Base-by-base conservation (phyloP, 2,888 invertebrate species). In the Agonopterix heracliana region DNA sequence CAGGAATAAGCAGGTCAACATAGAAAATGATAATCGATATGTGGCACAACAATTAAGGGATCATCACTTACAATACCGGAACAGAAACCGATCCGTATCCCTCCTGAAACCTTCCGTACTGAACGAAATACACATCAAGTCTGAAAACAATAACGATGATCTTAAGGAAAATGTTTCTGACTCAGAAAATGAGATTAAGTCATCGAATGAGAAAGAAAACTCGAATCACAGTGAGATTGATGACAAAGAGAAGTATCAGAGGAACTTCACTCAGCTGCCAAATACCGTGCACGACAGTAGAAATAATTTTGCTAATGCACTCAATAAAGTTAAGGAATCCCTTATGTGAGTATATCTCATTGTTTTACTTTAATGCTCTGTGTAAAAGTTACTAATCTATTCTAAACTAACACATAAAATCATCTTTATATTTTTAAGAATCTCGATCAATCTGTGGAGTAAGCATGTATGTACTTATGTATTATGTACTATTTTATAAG, bases 21-120 rank as follows among this genome's bases (percentile, higher is more conserved):
- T 78, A 52, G 89, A 89, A 50, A 81, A 79, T 66, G 89, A 89
- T 51, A 81, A 82, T 52, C 74, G 73, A 45, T 80, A 79, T 57
- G 75, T 89, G 8, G 89, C 89, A 12, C 83, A 86, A 55, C 89
- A 89, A 60, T 57, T 89, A 13, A 66, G 80, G 57, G 89, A 89
- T 51, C 81, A 89, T 50, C 85, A 84, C 57, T 48, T 78, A 40
- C 85, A 86, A 55, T 77, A 74, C 56, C 69, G 78, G 12, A 74
- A 62, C 48, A 77, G 81, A 60, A 78, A 73, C 52, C 71, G 81
- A 55, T 74, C 78, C 10, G 61, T 75, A n/a, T 86, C 89, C 4
- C 65, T 89, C 9, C 64, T 89, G 5, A 89, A 89, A 55, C 84
- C 86, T 0, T 87, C 88, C 13, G 87, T 89, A 9, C 69, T 89